Evolutionary conservation across 2,888 invertebrate genomes (phyloP).

Genomic region (Sialis lutaria): DNA sequence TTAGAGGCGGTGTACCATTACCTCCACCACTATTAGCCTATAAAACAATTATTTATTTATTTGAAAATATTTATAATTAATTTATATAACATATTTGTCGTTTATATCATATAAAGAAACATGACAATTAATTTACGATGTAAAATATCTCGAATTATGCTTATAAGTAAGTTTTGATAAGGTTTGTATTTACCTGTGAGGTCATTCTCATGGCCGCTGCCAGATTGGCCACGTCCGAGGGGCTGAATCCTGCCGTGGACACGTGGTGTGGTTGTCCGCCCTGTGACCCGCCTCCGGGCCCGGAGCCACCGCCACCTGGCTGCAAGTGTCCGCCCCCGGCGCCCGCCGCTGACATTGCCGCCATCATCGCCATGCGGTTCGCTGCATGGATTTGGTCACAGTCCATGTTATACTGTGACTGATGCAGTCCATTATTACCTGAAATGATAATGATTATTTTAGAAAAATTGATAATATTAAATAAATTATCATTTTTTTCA

Average conservation of each 20-base stretch:
- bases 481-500: too few relatives aligned
- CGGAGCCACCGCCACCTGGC: conserved; percentile 35
- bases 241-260: conserved; percentile 28
- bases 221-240: conserved; percentile 35
- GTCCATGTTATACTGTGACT: conserved; percentile 47
- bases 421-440: conserved; percentile 36
- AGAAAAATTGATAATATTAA: too few relatives aligned
- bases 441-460: conserved; percentile 6
- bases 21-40: conserved; percentile 26
- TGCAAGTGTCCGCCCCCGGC: conserved; percentile 51
- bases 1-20: conserved; percentile 28
- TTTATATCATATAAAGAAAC: too few relatives aligned
- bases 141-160: too few relatives aligned
- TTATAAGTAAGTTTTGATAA: too few relatives aligned
- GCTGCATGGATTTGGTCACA: conserved; percentile 28
- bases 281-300: conserved; percentile 30
- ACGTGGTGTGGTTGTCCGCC: conserved; percentile 39
- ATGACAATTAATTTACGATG: too few relatives aligned
- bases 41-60: too few relatives aligned
- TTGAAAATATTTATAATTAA: too few relatives aligned
- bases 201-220: conserved; percentile 58
- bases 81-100: too few relatives aligned
- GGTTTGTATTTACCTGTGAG: conserved; percentile 16
- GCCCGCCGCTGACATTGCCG: conserved; percentile 37
- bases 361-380: conserved; percentile 51